Evolutionary conservation across 2,113 vertebrate genomes (phyloP).

Genomic region (Leptobrachium leishanense): DNA sequence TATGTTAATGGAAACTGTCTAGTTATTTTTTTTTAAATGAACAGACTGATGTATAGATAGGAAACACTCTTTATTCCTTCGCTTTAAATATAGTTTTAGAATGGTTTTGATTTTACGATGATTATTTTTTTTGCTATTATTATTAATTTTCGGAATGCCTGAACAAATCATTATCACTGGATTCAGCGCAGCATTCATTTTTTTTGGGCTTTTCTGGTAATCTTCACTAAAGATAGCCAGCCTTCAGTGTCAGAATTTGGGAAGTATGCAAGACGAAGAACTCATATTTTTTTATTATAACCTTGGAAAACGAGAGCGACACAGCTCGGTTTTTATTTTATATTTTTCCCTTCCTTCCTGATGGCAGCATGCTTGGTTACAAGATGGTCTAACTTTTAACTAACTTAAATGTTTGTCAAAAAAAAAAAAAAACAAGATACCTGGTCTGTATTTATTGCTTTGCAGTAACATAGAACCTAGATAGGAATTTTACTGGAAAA

Average conservation of each 20-base stretch:
- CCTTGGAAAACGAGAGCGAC: slow-evolving; percentile 43
- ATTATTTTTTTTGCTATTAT: slow-evolving; percentile 50
- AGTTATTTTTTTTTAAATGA: slow-evolving; percentile 75
- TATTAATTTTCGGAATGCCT: slow-evolving; percentile 77
- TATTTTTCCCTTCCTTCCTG: slow-evolving; percentile 63
- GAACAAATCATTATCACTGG: slow-evolving; percentile 78
- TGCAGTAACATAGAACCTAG: slow-evolving; percentile 68
- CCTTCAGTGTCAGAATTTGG: slow-evolving; percentile 61
- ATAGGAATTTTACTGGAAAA: slow-evolving; percentile 59
- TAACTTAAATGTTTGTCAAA: slow-evolving; percentile 68
- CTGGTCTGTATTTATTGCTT: slow-evolving; percentile 66
- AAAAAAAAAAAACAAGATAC: slow-evolving; percentile 57
- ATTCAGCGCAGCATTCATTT: slow-evolving; percentile 73
- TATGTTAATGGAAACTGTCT: slow-evolving; percentile 84
- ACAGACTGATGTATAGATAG: slow-evolving; percentile 82
- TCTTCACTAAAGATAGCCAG: slow-evolving; percentile 60
- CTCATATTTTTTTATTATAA: slow-evolving; percentile 64
- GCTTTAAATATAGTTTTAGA: slow-evolving; percentile 85
- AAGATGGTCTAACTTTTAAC: slow-evolving; percentile 74
- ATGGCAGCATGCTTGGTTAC: slow-evolving; percentile 63
- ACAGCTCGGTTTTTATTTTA: slow-evolving; percentile 62
- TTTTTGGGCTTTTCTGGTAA: slow-evolving; percentile 72
- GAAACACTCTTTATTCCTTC: slow-evolving; percentile 69
- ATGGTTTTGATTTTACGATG: slow-evolving; percentile 50
- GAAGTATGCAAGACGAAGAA: slow-evolving; percentile 62